phyloP scores from a whole-genome alignment of 2,888 invertebrate genomes.

The Trichopoda pennipes region DNA sequence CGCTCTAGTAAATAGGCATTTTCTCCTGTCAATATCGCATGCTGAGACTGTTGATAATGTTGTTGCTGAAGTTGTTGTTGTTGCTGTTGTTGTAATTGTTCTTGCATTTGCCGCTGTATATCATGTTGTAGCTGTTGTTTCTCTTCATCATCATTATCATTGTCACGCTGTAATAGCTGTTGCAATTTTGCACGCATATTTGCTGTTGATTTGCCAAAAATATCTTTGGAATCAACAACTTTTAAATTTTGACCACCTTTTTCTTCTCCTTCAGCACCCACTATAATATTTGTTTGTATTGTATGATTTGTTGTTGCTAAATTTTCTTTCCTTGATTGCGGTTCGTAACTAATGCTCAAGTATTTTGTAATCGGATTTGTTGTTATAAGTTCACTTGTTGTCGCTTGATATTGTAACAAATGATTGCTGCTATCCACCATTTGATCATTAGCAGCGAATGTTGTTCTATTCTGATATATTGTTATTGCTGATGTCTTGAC shows the following conservation, averaged over 20 bases:
- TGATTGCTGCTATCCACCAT: conserved; percentile 42
- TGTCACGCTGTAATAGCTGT: conserved; percentile 74
- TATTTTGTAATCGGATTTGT: conserved; percentile 40
- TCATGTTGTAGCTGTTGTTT: conserved; percentile 60
- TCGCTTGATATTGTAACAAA: conserved; percentile 59
- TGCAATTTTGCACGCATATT: conserved; percentile 78
- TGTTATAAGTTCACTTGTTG: conserved; percentile 65
- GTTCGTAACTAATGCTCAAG: conserved; percentile 13
- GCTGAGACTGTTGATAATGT: conserved; percentile 69
- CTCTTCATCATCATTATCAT: conserved; percentile 65
- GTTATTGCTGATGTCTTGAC: conserved; percentile 78
- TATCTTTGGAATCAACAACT: conserved; percentile 30
- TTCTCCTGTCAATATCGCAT: conserved; percentile 74
- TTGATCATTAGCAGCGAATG: conserved; percentile 53
- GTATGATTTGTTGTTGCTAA: conserved; percentile 67
- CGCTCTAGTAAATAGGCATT: conserved; percentile 79
- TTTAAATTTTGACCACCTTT: not conserved
- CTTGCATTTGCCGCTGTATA: conserved; percentile 72
- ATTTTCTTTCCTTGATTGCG: conserved; percentile 68
- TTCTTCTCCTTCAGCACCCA: conserved; percentile 41
- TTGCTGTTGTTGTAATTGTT: conserved; percentile 71
- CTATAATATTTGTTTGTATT: conserved; percentile 64
- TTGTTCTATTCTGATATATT: conserved; percentile 74
- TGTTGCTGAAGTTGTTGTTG: conserved; percentile 74
- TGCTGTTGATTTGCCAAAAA: conserved; percentile 62